Base-by-base conservation (phyloP, 2,113 vertebrate species). In the Ameiurus melas region DNA sequence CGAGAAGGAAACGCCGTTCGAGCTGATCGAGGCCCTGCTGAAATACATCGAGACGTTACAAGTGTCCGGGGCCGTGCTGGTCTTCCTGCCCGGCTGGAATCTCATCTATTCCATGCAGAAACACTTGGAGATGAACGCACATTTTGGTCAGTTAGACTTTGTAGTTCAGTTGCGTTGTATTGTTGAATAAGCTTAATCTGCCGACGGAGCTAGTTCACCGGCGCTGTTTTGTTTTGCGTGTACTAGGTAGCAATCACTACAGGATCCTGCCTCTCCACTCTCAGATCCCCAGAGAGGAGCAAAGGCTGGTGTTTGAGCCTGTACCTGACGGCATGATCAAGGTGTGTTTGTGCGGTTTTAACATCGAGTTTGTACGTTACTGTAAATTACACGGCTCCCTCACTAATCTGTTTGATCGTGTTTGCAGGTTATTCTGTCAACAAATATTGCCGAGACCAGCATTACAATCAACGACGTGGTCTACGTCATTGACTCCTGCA, bases 391-490 rank as follows among this genome's bases (percentile, higher is more conserved):
- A 1, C 58, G 25, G 22, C 27, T 64, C 60, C 27, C 30, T 16
- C n/a, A 39, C 25, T 62, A 12, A 51, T 53, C 5, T 25, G 14
- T 87, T 36, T 19, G 22, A 19, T 86, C 39, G 75, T n/a, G 60
- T 92, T 92, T 86, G 0, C 92, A 99, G 98, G 97, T 99, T 60
- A 99, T 99, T 92, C 95, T 99, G 89, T 98, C 98, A n/a, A 99
- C 98, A 86, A 99, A 99, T 93, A 98, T 99, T 90, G 98, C 98
- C 0, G 98, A 99, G 93, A 99, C 98, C 2, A 99, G 98, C 91
- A 97, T 99, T 92, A 99, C 98, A 89, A 99, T 99, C 95, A 99
- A 99, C 20, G 97, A 99, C 0, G 98, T 99, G 19, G 98, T 99
- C 89, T 99, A 97, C 55, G 98, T 99, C 91, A 96, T 99, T 82